Evolutionary conservation across 2,888 invertebrate genomes (phyloP).

Genomic region (Troilus luridus): DNA sequence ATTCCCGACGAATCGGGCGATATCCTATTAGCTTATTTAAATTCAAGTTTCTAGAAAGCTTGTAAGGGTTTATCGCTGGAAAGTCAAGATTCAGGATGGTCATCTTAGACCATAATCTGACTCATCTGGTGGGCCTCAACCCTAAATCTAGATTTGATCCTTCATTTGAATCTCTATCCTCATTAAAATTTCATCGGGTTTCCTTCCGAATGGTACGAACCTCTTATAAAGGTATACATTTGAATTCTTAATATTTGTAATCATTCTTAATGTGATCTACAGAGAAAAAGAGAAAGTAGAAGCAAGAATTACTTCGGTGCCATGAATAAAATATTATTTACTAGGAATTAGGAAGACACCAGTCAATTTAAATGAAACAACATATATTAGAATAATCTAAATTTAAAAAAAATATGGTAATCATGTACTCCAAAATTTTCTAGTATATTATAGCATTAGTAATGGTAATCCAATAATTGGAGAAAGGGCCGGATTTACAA

Average conservation of each 20-base stretch:
- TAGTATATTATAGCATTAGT: no score
- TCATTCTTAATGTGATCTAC: background rate
- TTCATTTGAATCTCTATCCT: background rate
- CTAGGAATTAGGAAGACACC: no score
- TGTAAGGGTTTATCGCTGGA: background rate
- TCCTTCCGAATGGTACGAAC: background rate
- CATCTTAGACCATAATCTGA: background rate
- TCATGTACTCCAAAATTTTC: no score
- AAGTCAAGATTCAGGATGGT: background rate
- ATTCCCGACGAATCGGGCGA: background rate
- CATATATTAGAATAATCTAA: no score
- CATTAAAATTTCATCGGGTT: background rate
- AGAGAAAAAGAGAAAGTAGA: slow-evolving; percentile 1
- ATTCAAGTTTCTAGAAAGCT: slow-evolving; percentile 22
- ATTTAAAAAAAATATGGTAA: no score
- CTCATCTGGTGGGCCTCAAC: background rate
- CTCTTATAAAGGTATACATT: background rate
- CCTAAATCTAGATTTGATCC: background rate
- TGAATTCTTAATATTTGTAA: background rate
- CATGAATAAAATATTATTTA: background rate
- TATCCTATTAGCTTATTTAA: background rate
- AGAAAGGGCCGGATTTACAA: no score
- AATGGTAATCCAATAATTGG: no score
- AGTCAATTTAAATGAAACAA: no score
- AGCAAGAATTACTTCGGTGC: background rate